A percentile compares a stretch with the other conserved stretches of the same genome.
phyloP scores from a whole-genome alignment of 1,140 invertebrate genomes.

The Leptestheria dahalacensis region DNA sequence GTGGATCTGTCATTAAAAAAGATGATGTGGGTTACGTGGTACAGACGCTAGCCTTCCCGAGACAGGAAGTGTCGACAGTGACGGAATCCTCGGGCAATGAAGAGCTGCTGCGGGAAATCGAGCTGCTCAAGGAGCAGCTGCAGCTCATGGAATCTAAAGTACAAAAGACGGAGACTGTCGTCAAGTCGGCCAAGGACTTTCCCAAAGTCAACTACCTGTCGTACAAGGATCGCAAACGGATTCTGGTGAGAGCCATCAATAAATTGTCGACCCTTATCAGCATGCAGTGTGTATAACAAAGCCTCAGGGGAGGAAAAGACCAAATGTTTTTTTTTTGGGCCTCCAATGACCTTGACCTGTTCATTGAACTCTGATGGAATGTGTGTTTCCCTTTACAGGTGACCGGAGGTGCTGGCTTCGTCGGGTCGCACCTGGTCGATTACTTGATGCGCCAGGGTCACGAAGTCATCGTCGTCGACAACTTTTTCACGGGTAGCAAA shows the following conservation, averaged over 20 bases:
- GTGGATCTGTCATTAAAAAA: too few relatives aligned
- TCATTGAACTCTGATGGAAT: not conserved
- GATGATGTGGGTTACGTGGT: too few relatives aligned
- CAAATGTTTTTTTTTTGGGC: not conserved
- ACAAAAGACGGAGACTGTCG: not conserved
- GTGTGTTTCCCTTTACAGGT: slow-evolving; percentile 38
- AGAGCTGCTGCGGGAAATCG: not conserved
- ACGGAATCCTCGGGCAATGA: too few relatives aligned
- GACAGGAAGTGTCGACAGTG: too few relatives aligned
- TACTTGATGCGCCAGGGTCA: slow-evolving; percentile 88
- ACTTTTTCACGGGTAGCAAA: slow-evolving; percentile 95
- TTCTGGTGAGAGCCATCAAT: slow-evolving; percentile 57
- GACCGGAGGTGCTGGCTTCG: slow-evolving; percentile 96
- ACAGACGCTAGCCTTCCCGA: too few relatives aligned
- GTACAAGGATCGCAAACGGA: slow-evolving; percentile 76
- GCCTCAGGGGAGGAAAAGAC: not conserved
- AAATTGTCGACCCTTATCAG: not conserved
- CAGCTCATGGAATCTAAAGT: not conserved
- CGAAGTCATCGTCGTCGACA: slow-evolving; percentile 95
- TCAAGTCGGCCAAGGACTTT: slow-evolving; percentile 54
- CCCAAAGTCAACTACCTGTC: slow-evolving; percentile 80
- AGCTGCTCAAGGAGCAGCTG: not conserved
- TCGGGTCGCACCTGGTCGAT: slow-evolving; percentile 95
- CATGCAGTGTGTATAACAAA: not conserved
- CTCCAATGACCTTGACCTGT: not conserved